Conservation (phyloP, 2,113 vertebrate genomes). For the Neotragus moschatus region DNA sequence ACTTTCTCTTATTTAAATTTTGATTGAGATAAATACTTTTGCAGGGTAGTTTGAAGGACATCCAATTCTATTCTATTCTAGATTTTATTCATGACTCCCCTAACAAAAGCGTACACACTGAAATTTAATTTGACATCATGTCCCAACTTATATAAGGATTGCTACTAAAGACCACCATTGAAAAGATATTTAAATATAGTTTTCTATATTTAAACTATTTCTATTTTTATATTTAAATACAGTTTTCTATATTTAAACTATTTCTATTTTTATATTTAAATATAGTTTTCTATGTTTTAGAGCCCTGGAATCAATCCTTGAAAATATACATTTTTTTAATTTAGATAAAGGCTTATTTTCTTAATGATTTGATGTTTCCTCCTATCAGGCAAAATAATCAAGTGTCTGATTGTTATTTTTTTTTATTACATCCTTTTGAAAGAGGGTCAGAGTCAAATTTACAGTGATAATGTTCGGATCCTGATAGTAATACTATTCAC, state of each 20-base stretch:
- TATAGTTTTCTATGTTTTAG: background rate
- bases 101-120: background rate
- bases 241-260: background rate
- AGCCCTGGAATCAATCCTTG: background rate
- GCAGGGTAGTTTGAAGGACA: background rate
- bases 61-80: background rate
- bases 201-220: background rate
- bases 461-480: background rate
- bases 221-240: background rate
- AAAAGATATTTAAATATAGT: background rate
- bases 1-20: background rate
- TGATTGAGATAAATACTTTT: background rate
- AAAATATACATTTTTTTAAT: background rate
- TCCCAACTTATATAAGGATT: background rate
- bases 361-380: background rate
- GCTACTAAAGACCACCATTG: background rate
- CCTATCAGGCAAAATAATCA: background rate
- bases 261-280: background rate
- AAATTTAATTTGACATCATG: background rate
- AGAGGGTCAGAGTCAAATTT: background rate
- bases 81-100: background rate
- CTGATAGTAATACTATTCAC: background rate
- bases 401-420: background rate
- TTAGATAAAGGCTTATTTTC: background rate
- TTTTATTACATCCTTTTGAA: background rate